Percentiles rank a stretch among this genome's conserved stretches.
Conservation (phyloP, 1,140 invertebrate genomes). For the Hycleus phaleratus region DNA sequence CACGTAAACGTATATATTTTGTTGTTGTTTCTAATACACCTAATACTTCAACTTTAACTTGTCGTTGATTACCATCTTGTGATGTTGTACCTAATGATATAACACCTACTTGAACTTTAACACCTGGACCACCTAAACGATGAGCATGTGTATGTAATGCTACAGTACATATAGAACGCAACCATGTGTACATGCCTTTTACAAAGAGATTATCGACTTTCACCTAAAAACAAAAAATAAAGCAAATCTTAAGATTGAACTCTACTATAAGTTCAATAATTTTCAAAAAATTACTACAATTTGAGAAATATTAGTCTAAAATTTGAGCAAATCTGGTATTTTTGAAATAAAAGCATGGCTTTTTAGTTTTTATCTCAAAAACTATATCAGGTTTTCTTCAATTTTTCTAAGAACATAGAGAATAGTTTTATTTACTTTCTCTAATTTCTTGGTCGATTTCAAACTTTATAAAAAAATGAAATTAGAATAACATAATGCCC, state of each 20-base stretch:
- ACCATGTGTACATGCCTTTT: constrained; percentile 69
- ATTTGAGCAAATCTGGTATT: not conserved
- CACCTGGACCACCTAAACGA: constrained; percentile 58
- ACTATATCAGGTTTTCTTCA: no score
- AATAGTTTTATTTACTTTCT: no score
- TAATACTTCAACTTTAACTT: constrained; percentile 82
- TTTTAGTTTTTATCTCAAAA: no score
- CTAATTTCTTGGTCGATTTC: no score
- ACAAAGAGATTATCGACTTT: constrained; percentile 72
- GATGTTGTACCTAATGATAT: constrained; percentile 84
- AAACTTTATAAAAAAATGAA: no score
- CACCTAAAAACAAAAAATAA: constrained; percentile 39
- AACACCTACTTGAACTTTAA: constrained; percentile 69
- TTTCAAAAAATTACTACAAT: no score
- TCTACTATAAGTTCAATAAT: no score
- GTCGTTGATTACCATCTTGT: constrained; percentile 70
- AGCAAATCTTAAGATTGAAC: no score
- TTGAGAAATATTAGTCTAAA: no score
- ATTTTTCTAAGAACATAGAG: no score
- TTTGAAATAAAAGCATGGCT: no score
- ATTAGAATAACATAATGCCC: no score
- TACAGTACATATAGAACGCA: constrained; percentile 68
- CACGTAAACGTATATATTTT: constrained; percentile 67
- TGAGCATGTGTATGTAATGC: constrained; percentile 67
- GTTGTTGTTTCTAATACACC: constrained; percentile 69